Base-by-base conservation (phyloP, 35 echinoderm and acorn worm genomes). In the Diadema setosum region DNA sequence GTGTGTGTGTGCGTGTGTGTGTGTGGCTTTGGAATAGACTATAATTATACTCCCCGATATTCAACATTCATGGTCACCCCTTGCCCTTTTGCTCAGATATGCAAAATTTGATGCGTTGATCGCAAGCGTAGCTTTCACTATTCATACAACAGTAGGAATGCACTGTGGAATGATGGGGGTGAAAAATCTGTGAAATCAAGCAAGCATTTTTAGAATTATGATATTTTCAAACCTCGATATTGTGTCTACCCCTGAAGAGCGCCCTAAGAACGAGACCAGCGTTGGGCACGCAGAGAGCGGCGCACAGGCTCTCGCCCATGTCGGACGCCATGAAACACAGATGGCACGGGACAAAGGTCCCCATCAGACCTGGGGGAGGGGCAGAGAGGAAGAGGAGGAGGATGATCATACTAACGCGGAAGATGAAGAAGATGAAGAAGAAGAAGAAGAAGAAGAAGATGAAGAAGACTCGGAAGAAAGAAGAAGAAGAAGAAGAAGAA, bases 161-260 rank as follows among this genome's bases (percentile, higher is more conserved):
- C n/a, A n/a, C n/a, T n/a, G n/a, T n/a, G n/a, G n/a, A n/a, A n/a
- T n/a, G n/a, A n/a, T n/a, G n/a, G n/a, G n/a, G n/a, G n/a, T n/a
- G n/a, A n/a, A n/a, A n/a, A n/a, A n/a, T n/a, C n/a, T n/a, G n/a
- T n/a, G n/a, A n/a, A n/a, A n/a, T n/a, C n/a, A n/a, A n/a, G n/a
- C n/a, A n/a, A n/a, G n/a, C n/a, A n/a, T n/a, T n/a, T n/a, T n/a
- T n/a, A n/a, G n/a, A n/a, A n/a, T n/a, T n/a, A n/a, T n/a, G n/a
- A n/a, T n/a, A n/a, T n/a, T n/a, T n/a, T n/a, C 73, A 16, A 14
- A 90, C 88, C 81, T 90, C 80, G 2, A 90, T 90, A 65, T 90
- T 90, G 31, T 90, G 88, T 65, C 82, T 61, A 25, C 88, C 88
- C 20, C 88, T 84, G 24, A 64, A 21, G 21, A 83, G 81, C 20